Percentiles rank a stretch among this genome's conserved stretches.
phyloP scores from a whole-genome alignment of 35 echinoderm and acorn worm genomes.

The Heliocidaris erythrogramma region DNA sequence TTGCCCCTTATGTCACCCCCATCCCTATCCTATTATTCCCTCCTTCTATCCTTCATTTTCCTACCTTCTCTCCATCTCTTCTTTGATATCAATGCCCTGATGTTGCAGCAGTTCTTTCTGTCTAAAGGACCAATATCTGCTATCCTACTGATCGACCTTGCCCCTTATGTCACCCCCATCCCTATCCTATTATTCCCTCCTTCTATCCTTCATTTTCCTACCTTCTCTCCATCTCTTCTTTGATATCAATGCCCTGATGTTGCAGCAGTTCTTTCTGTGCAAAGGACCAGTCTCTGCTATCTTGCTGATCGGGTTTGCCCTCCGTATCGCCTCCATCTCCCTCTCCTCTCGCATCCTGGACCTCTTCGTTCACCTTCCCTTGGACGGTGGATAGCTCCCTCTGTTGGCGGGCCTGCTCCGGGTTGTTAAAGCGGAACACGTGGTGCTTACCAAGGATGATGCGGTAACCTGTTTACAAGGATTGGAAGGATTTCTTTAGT shows the following conservation, averaged over 20 bases:
- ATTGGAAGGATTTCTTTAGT: background rate
- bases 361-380: conserved; percentile 25
- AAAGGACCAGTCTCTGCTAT: conserved; percentile 73
- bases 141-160: background rate
- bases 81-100: background rate
- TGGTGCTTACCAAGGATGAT: conserved; percentile 96
- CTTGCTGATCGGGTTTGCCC: background rate
- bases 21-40: background rate
- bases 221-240: conserved; percentile 98
- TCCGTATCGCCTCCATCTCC: conserved; percentile 25
- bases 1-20: background rate
- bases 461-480: conserved; percentile 70
- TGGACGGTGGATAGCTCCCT: conserved; percentile 57
- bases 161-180: background rate
- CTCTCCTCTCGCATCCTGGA: conserved; percentile 4
- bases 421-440: conserved; percentile 96
- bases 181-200: background rate
- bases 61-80: background rate
- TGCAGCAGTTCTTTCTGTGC: conserved; percentile 95
- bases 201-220: conserved; percentile 24
- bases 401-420: conserved; percentile 82
- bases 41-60: background rate
- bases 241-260: conserved; percentile 97
- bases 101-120: background rate
- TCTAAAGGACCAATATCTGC: background rate